A percentile compares a stretch with the other conserved stretches of the same genome.
These are phyloP conservation scores for Drosophila eohydei DNA, from an alignment of 2,888 invertebrate genomes.

Conservation along the genomic window DNA sequence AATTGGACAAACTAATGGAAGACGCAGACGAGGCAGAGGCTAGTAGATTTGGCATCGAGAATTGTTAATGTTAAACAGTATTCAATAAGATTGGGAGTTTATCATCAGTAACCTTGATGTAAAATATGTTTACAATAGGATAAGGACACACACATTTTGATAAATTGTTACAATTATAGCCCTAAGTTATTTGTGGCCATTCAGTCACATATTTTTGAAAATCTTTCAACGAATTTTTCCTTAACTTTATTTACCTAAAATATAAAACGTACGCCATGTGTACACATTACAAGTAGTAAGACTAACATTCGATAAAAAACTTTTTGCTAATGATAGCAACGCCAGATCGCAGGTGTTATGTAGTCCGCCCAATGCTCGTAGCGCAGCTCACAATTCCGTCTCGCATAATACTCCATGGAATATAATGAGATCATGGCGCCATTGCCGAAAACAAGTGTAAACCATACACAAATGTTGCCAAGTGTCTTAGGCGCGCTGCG, in stretches of 20 bases:
- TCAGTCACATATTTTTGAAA: conserved; percentile 1
- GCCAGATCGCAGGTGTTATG: conserved; percentile 86
- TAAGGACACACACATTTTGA: conserved; percentile 31
- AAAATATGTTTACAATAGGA: conserved; percentile 53
- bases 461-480: conserved; percentile 95
- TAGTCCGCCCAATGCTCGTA: conserved; percentile 73
- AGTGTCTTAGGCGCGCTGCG: conserved; percentile 85
- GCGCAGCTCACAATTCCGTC: conserved; percentile 73
- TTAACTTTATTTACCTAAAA: conserved; percentile 58
- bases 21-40: conserved; percentile 15
- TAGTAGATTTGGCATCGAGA: conserved; percentile 14
- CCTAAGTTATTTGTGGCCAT: conserved; percentile 9
- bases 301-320: conserved; percentile 23
- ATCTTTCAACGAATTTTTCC: conserved; percentile 26
- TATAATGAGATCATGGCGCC: conserved; percentile 89
- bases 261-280: conserved; percentile 66
- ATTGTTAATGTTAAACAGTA: conserved; percentile 45
- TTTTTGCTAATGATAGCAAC: conserved; percentile 76
- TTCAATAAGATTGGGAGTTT: conserved; percentile 48
- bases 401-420: conserved; percentile 89
- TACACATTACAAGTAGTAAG: conserved; percentile 51
- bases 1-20: neutral
- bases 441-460: conserved; percentile 91
- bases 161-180: conserved; percentile 33
- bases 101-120: conserved; percentile 61